Percentiles rank a stretch among this genome's conserved stretches.
Conservation (phyloP, 64 coral and sea anemone genomes). For the Montipora cactus region DNA sequence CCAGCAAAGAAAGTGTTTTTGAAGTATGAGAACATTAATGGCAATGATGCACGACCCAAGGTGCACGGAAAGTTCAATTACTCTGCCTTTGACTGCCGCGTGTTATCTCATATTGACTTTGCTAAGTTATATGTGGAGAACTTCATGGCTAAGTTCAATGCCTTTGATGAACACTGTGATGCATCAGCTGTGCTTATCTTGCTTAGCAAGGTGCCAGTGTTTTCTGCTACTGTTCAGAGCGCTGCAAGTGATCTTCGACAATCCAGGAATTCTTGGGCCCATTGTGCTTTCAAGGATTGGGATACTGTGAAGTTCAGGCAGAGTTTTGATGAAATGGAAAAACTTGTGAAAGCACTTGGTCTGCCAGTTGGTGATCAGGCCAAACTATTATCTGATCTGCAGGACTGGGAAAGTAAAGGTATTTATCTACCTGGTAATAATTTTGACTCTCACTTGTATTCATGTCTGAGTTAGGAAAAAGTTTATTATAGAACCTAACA, state of each 20-base stretch:
- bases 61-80: constrained; percentile 18
- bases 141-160: constrained; percentile 36
- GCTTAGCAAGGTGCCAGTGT: no score
- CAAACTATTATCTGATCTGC: neutral
- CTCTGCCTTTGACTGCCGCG: constrained; percentile 17
- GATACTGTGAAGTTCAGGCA: neutral
- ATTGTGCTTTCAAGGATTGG: neutral
- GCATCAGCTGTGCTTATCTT: neutral
- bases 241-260: no score
- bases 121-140: constrained; percentile 40
- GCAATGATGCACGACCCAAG: constrained; percentile 5
- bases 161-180: constrained; percentile 51
- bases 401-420: neutral
- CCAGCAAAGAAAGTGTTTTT: neutral
- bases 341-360: neutral
- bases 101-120: constrained; percentile 50
- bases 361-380: neutral
- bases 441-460: no score
- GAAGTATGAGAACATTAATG: constrained; percentile 50
- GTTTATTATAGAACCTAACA: no score
- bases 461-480: no score
- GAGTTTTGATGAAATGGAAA: neutral
- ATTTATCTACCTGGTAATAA: neutral
- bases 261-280: no score
- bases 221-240: no score